Percentiles rank a stretch among this genome's conserved stretches.
Evolutionary conservation across 1,140 invertebrate species (phyloP).

Genomic region (Rhopalosiphum maidis): DNA sequence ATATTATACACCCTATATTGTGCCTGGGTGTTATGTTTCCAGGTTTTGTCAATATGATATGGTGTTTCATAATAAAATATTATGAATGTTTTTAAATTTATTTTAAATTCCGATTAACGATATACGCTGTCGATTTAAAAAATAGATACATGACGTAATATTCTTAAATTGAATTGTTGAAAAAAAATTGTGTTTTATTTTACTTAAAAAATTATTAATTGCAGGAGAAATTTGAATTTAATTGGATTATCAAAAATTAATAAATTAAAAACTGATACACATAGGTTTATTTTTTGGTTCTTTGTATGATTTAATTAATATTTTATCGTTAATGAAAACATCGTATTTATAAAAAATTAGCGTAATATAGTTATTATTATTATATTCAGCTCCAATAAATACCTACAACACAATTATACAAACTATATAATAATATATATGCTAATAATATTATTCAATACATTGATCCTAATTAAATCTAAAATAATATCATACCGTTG

Average conservation of each 20-base stretch:
- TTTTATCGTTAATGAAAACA: neutral
- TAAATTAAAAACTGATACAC: neutral
- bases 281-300: neutral
- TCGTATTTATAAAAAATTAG: neutral
- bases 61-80: neutral
- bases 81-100: neutral
- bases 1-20: neutral
- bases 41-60: constrained; percentile 13
- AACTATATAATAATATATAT: constrained; percentile 8
- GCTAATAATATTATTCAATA: constrained; percentile 10
- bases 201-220: no score
- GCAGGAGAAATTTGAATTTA: neutral
- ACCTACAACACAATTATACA: neutral
- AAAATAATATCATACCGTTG: constrained; percentile 16
- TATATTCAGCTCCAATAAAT: neutral
- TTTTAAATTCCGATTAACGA: neutral
- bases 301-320: neutral
- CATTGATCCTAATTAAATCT: constrained; percentile 32
- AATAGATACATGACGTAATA: neutral
- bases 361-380: neutral
- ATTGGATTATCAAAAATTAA: neutral
- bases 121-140: neutral
- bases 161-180: neutral
- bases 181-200: neutral
- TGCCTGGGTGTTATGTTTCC: neutral